Percentiles rank a stretch among this genome's conserved stretches.
phyloP scores from a whole-genome alignment of 2,797 vertebrate species.

The Hirundo rustica region DNA sequence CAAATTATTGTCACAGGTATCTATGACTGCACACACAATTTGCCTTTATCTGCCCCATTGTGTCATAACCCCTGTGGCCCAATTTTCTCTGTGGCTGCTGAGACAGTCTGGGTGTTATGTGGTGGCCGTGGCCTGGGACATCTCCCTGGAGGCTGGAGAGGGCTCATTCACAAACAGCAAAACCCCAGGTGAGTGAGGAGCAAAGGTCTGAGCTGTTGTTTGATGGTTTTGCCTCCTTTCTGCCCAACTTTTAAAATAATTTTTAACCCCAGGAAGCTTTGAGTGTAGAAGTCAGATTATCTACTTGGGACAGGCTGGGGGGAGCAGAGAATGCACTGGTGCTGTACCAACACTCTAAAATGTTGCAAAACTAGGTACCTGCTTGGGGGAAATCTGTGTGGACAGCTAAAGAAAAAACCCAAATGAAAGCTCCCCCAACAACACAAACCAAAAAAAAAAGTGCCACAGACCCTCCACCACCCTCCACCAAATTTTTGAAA shows the following conservation, averaged over 20 bases:
- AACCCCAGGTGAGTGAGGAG: not conserved
- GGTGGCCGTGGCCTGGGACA: not conserved
- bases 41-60: not conserved
- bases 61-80: rapidly evolving
- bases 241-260: not conserved
- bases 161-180: not conserved
- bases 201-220: not conserved
- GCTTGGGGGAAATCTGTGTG: not conserved
- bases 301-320: not conserved
- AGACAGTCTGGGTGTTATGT: not conserved
- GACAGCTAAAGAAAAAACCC: not conserved
- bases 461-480: rapidly evolving
- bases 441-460: not conserved
- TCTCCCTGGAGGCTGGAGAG: not conserved
- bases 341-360: not conserved
- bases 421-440: not conserved
- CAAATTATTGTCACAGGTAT: not conserved
- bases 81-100: not conserved
- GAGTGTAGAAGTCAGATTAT: not conserved
- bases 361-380: not conserved
- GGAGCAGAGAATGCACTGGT: not conserved
- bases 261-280: not conserved
- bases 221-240: not conserved
- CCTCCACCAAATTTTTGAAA: not conserved
- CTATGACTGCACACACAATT: not conserved